Conservation (phyloP, 2,888 invertebrate species). For the Chouioia cunea region DNA sequence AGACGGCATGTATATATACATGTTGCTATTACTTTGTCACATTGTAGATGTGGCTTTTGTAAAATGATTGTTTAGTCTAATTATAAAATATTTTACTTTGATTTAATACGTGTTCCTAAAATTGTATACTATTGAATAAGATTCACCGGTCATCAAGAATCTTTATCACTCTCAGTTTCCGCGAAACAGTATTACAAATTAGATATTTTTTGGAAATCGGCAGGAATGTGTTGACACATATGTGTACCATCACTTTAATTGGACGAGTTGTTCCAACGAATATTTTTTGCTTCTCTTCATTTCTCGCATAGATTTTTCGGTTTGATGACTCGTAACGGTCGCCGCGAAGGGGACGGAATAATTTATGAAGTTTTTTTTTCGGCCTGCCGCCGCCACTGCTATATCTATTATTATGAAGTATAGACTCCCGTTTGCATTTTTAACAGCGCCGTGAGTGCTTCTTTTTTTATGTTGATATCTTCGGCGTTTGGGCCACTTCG, state of each 20-base stretch:
- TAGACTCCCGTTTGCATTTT: conserved; percentile 41
- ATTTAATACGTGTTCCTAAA: too few species aligned
- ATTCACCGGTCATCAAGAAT: too few species aligned
- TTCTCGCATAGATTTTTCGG: conserved; percentile 19
- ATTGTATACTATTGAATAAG: too few species aligned
- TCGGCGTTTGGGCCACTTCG: conserved; percentile 4
- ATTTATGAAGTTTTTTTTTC: conserved; percentile 35
- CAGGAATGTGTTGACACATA: conserved; percentile 21
- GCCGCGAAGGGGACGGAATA: conserved; percentile 20
- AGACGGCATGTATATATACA: too few species aligned
- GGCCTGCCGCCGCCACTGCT: conserved; percentile 11
- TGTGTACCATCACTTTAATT: conserved; percentile 27
- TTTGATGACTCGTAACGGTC: conserved; percentile 31
- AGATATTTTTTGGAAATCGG: neutral
- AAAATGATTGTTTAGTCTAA: too few species aligned
- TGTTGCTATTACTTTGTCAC: too few species aligned
- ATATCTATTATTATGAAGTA: conserved; percentile 36
- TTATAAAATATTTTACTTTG: too few species aligned
- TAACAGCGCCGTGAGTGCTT: conserved; percentile 12
- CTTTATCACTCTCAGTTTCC: too few species aligned
- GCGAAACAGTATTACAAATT: too few species aligned
- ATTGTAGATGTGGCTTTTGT: too few species aligned
- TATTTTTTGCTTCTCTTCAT: neutral
- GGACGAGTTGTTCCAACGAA: conserved; percentile 10
- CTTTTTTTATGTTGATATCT: conserved; percentile 21